These are phyloP conservation scores for Rhamphomyia laevipes DNA, from an alignment of 2,888 invertebrate species.

Conservation along the genomic window DNA sequence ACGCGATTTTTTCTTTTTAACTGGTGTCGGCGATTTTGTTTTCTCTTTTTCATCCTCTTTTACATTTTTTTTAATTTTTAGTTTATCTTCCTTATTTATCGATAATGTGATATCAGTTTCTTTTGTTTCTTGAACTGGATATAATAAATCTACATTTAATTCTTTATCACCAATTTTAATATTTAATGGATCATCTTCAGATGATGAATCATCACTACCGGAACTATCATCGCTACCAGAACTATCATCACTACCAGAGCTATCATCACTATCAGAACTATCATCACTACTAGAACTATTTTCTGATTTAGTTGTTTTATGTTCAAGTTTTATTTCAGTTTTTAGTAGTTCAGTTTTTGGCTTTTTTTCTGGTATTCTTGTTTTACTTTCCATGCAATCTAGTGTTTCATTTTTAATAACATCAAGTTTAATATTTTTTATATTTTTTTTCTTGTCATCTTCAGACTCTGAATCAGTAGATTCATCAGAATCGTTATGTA, in stretches of 20 bases:
- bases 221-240: neutral
- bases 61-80: neutral
- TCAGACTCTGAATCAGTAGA: neutral
- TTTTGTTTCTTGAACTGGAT: neutral
- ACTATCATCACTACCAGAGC: too few relatives aligned
- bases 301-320: neutral
- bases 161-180: too few relatives aligned
- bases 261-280: too few relatives aligned
- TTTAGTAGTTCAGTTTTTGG: neutral
- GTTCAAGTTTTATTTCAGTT: neutral
- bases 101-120: neutral
- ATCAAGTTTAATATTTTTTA: neutral
- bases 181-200: neutral
- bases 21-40: neutral
- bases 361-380: neutral
- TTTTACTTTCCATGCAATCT: neutral
- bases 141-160: too few relatives aligned
- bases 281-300: too few relatives aligned
- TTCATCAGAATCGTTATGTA: neutral
- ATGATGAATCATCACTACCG: neutral
- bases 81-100: neutral
- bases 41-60: neutral
- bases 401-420: neutral
- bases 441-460: too few relatives aligned
- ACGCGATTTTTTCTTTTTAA: neutral